phyloP scores from a whole-genome alignment of 1,140 invertebrate species.

The Steinernema feltiae region DNA sequence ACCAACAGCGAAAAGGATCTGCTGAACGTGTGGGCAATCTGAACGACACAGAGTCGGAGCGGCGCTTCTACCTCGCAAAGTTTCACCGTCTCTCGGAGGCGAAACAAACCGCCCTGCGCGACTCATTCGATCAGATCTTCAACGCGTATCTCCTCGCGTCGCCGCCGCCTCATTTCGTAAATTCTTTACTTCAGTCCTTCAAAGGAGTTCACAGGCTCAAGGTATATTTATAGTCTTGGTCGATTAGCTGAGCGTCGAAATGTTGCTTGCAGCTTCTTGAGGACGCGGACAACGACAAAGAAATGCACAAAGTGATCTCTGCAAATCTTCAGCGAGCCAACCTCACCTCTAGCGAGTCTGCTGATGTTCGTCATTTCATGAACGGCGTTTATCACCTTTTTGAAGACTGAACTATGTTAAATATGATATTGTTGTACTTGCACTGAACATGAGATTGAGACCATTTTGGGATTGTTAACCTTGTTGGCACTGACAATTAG shows the following conservation, averaged over 20 bases:
- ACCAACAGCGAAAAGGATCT: conserved; percentile 32
- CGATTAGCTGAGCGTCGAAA: neutral
- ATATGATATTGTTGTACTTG: too few species aligned
- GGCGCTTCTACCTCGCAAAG: conserved; percentile 29
- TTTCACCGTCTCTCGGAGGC: conserved; percentile 4
- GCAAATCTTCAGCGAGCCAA: neutral
- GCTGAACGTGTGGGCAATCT: conserved; percentile 28
- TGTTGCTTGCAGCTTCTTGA: neutral
- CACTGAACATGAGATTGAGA: too few species aligned
- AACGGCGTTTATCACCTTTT: neutral
- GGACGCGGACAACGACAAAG: neutral
- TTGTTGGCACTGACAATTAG: too few species aligned
- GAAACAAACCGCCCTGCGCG: neutral
- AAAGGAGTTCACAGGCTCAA: neutral
- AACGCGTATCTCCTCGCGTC: neutral
- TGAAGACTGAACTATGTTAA: too few species aligned
- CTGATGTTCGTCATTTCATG: neutral
- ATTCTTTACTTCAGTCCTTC: neutral
- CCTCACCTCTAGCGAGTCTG: neutral
- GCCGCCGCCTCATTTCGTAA: neutral
- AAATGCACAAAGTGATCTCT: neutral
- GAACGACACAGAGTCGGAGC: conserved; percentile 34
- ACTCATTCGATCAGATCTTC: neutral
- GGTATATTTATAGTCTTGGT: neutral
- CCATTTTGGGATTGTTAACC: too few species aligned